phyloP scores from a whole-genome alignment of 2,113 vertebrate genomes.

The Protobothrops mucrosquamatus region DNA sequence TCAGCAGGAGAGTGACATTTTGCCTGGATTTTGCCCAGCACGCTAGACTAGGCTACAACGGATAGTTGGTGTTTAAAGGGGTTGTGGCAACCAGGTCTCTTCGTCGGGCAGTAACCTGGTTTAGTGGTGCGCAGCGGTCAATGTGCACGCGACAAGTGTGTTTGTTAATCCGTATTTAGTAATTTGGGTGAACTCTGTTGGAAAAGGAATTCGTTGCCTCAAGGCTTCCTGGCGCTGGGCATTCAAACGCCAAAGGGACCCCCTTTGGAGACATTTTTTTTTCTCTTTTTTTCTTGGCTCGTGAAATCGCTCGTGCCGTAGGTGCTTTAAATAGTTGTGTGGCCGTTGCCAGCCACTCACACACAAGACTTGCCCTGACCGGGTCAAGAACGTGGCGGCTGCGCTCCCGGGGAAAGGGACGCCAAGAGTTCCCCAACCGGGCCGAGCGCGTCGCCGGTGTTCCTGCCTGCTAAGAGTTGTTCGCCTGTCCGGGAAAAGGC shows the following conservation, averaged over 20 bases:
- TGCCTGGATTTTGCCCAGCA: background rate
- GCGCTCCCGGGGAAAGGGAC: background rate
- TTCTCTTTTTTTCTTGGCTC: no score
- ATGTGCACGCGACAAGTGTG: background rate
- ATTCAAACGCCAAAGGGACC: background rate
- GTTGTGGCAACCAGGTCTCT: background rate
- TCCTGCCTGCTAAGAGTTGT: background rate
- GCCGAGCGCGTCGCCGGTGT: background rate
- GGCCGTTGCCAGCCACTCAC: background rate
- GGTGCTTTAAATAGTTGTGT: background rate
- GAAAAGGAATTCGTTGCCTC: background rate
- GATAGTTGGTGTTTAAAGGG: background rate
- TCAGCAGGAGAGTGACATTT: background rate
- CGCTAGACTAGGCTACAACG: background rate
- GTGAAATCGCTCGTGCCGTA: background rate
- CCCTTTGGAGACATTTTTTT: background rate
- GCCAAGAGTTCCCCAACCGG: background rate
- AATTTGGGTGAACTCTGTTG: background rate
- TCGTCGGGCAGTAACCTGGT: background rate
- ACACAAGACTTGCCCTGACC: background rate
- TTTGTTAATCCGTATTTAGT: background rate
- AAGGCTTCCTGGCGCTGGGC: background rate
- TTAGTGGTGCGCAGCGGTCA: background rate
- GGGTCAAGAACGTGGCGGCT: background rate
- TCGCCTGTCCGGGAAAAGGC: background rate